Base-by-base conservation (phyloP, 2,113 vertebrate genomes). In the Solea senegalensis region DNA sequence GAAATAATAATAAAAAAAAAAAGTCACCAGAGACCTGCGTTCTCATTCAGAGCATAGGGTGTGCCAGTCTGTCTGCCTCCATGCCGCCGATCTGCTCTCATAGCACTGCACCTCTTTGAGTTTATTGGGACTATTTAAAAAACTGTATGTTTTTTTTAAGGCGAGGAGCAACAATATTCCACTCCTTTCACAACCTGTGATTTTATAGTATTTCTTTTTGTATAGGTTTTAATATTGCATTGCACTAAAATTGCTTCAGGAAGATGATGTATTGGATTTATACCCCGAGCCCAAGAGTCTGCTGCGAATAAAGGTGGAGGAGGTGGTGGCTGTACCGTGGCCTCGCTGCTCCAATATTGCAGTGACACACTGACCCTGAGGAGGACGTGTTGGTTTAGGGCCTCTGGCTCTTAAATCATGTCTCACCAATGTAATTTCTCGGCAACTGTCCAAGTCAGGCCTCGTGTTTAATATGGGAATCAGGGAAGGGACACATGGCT, bases 341-440 rank as follows among this genome's bases (percentile, higher is more conserved):
- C 81, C 76, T 74, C 21, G 4, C 63, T 63, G 65, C 74, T 79
- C 72, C 65, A 83, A 86, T 89, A 88, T 88, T 85, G 83, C 59
- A 75, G 84, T 85, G 82, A 90, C 86, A 86, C 74, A 70, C 63
- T 84, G 89, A 90, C 88, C 89, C 90, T 89, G 88, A 86, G 63
- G 48, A 80, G 71, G 78, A 82, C 39, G 34, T 80, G 78, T 86
- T 77, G 72, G 72, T 77, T 87, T 76, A 78, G 63, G 44, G 72
- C 81, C 81, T 48, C 21, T 16, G 59, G 71, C 72, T 82, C 74
- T 80, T 88, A 80, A 82, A 91, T 89, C 85, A 88, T 66, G 53
- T 65, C 78, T 16, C 45, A 10, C 58, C 11, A 49, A 69, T 58
- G 69, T 41, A 74, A 82, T 67, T 45, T 56, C 53, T 76, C 69